Percentiles rank a stretch among this genome's conserved stretches.
These are phyloP conservation scores for Megathymus violae DNA, from an alignment of 1,140 invertebrate genomes.

Conservation along the genomic window DNA sequence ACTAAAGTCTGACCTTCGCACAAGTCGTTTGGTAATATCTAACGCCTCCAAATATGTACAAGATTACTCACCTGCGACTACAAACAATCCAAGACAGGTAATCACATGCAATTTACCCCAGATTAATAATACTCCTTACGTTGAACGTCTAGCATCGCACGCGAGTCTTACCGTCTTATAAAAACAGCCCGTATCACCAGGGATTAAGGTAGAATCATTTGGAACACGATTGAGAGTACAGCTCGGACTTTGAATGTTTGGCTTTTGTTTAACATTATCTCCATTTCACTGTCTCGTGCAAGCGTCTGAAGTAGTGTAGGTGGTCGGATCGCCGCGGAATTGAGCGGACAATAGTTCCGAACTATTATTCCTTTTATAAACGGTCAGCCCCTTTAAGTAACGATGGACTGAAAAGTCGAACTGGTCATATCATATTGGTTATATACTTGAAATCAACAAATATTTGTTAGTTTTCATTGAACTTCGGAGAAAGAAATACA, in stretches of 20 bases:
- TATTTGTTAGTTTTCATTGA: no score
- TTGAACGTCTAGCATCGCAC: conserved; percentile 41
- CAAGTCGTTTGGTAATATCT: conserved; percentile 27
- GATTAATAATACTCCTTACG: conserved; percentile 47
- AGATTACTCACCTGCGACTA: conserved; percentile 36
- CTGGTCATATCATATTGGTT: conserved; percentile 7
- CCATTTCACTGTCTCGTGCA: conserved; percentile 48
- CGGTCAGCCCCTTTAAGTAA: conserved; percentile 27
- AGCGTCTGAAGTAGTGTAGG: conserved; percentile 46
- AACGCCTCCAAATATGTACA: conserved; percentile 32
- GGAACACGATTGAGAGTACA: not conserved
- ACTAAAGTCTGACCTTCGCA: conserved; percentile 11
- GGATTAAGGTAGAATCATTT: conserved; percentile 31
- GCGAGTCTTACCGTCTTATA: conserved; percentile 6
- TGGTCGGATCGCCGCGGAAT: conserved; percentile 42
- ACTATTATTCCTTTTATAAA: conserved; percentile 44
- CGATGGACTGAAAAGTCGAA: conserved; percentile 5
- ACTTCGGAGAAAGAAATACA: no score
- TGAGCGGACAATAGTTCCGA: conserved; percentile 40
- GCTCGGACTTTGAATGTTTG: conserved; percentile 39
- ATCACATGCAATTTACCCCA: conserved; percentile 53
- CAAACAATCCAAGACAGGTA: conserved; percentile 46
- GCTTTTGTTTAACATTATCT: conserved; percentile 48
- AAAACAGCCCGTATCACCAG: conserved; percentile 33
- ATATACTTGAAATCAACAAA: not conserved